These are phyloP conservation scores for Poeciliopsis occidentalis DNA, from an alignment of 2,113 vertebrate species.

Conservation along the genomic window DNA sequence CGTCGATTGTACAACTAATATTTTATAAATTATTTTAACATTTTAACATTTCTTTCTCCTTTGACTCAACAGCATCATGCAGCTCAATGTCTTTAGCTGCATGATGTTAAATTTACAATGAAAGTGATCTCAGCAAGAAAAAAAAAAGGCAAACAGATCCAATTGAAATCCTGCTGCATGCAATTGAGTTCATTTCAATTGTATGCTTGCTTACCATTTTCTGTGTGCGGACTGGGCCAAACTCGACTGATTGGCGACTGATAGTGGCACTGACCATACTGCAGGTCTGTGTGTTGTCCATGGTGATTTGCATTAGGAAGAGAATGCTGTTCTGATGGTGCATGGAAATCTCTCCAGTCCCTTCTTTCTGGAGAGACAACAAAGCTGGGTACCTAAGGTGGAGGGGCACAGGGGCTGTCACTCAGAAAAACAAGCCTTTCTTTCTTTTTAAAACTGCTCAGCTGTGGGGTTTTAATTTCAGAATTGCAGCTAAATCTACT, in stretches of 20 bases:
- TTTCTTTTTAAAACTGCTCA: no score
- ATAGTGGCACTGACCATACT: slow-evolving; percentile 88
- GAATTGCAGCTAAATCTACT: slow-evolving; percentile 26
- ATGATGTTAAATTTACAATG: not conserved
- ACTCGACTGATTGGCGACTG: slow-evolving; percentile 82
- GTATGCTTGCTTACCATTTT: slow-evolving; percentile 85
- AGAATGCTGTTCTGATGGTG: slow-evolving; percentile 72
- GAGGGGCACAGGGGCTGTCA: not conserved
- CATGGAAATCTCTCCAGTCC: slow-evolving; percentile 89
- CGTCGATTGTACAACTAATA: not conserved
- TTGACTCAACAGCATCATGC: no score
- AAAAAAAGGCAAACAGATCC: not conserved
- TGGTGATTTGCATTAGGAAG: slow-evolving; percentile 59
- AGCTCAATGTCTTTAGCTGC: not conserved
- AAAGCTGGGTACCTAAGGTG: slow-evolving; percentile 85
- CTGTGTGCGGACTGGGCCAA: slow-evolving; percentile 88
- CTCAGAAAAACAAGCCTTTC: not conserved
- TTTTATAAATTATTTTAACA: not conserved
- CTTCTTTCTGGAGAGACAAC: slow-evolving; percentile 87
- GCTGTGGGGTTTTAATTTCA: not conserved
- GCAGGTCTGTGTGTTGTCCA: slow-evolving; percentile 83
- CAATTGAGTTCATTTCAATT: not conserved
- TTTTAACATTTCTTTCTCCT: not conserved
- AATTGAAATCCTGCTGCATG: not conserved
- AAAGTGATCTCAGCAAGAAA: not conserved